Evolutionary conservation across 2,113 vertebrate genomes (phyloP).

Genomic region (Astatoreochromis straeleni): DNA sequence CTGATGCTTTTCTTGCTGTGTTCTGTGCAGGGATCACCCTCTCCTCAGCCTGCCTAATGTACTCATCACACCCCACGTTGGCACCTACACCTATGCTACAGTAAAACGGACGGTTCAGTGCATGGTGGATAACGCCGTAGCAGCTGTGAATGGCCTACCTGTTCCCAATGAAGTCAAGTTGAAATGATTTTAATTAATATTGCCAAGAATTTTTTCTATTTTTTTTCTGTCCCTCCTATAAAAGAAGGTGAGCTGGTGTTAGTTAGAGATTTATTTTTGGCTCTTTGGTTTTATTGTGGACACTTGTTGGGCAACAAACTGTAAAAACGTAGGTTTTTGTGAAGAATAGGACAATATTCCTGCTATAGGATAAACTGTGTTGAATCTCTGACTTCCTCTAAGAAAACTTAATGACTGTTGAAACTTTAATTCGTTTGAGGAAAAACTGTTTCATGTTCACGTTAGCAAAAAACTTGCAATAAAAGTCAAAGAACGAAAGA

Average conservation of each 20-base stretch:
- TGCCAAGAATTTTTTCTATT: background rate
- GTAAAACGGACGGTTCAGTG: background rate
- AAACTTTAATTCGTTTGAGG: background rate
- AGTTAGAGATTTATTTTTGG: background rate
- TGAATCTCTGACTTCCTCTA: background rate
- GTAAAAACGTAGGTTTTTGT: background rate
- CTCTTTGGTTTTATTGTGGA: background rate
- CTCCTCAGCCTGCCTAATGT: constrained; percentile 54
- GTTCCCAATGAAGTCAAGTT: constrained; percentile 52
- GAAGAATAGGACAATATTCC: background rate
- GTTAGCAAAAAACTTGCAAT: background rate
- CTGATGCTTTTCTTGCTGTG: background rate
- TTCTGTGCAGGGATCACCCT: constrained; percentile 53
- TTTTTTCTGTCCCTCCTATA: background rate
- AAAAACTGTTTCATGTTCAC: background rate
- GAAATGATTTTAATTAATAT: background rate
- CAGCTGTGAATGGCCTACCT: constrained; percentile 37
- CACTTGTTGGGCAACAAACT: background rate
- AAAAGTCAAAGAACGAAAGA: background rate
- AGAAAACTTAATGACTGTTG: background rate
- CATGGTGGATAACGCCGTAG: constrained; percentile 52
- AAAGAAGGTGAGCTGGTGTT: background rate
- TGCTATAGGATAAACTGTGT: background rate
- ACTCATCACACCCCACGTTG: constrained; percentile 54
- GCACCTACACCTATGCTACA: constrained; percentile 35